phyloP scores from a whole-genome alignment of 2,797 vertebrate genomes.

The Rhinichthys osculus region DNA sequence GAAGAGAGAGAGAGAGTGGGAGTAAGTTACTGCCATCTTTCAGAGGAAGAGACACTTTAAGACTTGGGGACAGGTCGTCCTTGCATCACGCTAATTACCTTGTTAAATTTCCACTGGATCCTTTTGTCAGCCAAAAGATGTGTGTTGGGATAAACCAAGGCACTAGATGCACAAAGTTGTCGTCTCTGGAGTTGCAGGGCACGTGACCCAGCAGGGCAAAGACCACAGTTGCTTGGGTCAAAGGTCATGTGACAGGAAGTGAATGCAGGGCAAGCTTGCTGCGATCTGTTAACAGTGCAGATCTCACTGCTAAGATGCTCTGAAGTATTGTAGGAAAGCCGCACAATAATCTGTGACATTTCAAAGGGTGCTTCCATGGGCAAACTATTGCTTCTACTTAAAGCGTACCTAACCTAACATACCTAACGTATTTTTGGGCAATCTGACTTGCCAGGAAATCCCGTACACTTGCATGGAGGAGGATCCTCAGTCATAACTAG shows the following conservation, averaged over 20 bases:
- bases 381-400: not conserved
- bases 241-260: slow-evolving; percentile 74
- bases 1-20: slow-evolving; percentile 23
- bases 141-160: not conserved
- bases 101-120: not conserved
- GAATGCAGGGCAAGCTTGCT: slow-evolving; percentile 50
- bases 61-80: not conserved
- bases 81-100: not conserved
- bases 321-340: not conserved
- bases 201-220: slow-evolving; percentile 59
- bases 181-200: slow-evolving; percentile 28
- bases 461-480: not conserved
- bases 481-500: not conserved
- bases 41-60: not conserved
- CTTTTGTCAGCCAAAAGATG: not conserved
- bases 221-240: slow-evolving; percentile 59
- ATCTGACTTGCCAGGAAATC: not conserved
- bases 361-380: not conserved
- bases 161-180: not conserved
- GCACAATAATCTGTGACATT: not conserved
- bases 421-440: not conserved
- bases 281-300: not conserved
- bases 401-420: not conserved
- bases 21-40: not conserved
- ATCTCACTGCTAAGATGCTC: not conserved